Base-by-base conservation (phyloP, 2,113 vertebrate species). In the Apteryx owenii region DNA sequence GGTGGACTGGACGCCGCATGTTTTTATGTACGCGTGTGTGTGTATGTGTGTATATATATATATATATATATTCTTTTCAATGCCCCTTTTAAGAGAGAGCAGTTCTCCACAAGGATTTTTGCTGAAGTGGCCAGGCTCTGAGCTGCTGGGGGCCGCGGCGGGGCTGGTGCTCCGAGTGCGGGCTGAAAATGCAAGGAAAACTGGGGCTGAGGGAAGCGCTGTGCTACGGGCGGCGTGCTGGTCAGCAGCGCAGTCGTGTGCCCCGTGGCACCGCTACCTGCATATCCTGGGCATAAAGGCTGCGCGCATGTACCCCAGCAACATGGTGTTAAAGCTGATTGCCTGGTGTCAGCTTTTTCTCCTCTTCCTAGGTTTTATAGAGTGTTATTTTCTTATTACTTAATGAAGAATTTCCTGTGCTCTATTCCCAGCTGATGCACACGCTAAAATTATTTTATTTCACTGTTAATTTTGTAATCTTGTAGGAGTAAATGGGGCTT, bases 311-410 rank as follows among this genome's bases (percentile, higher is more conserved):
- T 12, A 0, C 29, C 15, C 4, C 48, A 42, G 68, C 69, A 77
- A 48, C 1, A 3, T 0, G 1, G 16, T 42, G 65, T 38, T 36
- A 61, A 21, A 69, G 31, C 61, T 7, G 2, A 9, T n/a, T 3
- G 12, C n/a, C 46, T 31, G 0, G 0, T 54, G 15, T 6, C 50
- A 29, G 28, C 42, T 46, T 48, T 70, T 62, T 42, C 36, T 75
- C 16, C 8, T 64, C 18, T 26, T 58, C 62, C 38, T 29, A 40
- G 23, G 4, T 68, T 38, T 78, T 75, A 44, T 19, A 85, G 87
- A 5, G 4, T 23, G 11, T 2, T 42, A 12, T 50, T 73, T 93
- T 62, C 8, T 46, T 81, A 31, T 38, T n/a, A 28, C 42, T 46
- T 88, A 31, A 17, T 68, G 36, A 77, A 80, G 48, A 90, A 71